These are phyloP conservation scores for Amazona vittata DNA, from an alignment of 2,113 vertebrate species.

Conservation along the genomic window DNA sequence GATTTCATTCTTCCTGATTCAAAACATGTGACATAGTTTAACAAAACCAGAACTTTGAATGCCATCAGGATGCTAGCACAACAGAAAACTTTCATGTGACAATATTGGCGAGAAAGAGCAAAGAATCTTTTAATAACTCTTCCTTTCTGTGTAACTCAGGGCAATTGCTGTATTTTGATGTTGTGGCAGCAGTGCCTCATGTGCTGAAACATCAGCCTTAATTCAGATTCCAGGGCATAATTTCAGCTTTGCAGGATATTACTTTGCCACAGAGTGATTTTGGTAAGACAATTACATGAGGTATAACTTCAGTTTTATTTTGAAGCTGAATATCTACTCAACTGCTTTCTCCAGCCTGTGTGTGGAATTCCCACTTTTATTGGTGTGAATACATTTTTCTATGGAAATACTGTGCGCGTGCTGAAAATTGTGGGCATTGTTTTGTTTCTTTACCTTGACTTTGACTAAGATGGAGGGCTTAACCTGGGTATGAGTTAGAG, in stretches of 20 bases:
- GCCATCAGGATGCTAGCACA: neutral
- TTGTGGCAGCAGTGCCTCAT: neutral
- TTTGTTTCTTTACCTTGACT: neutral
- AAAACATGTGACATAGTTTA: neutral
- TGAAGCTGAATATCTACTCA: neutral
- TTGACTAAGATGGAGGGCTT: neutral
- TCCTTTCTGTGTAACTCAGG: neutral
- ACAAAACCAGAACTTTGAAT: neutral
- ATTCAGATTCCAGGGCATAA: neutral
- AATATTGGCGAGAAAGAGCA: neutral
- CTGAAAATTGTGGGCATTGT: accelerated
- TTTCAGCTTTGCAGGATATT: neutral
- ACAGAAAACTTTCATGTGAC: neutral
- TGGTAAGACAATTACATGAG: neutral
- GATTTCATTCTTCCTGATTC: neutral
- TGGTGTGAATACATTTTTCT: neutral
- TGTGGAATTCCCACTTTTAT: neutral
- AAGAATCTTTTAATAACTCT: neutral
- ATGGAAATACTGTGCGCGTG: neutral
- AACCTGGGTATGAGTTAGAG: neutral
- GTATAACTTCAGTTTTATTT: neutral
- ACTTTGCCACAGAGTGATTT: neutral
- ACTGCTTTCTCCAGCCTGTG: neutral
- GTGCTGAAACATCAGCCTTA: neutral
- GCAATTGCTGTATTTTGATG: neutral